Percentiles rank a stretch among this genome's conserved stretches.
Conservation (phyloP, 2,888 invertebrate species). For the Desoria tigrina region DNA sequence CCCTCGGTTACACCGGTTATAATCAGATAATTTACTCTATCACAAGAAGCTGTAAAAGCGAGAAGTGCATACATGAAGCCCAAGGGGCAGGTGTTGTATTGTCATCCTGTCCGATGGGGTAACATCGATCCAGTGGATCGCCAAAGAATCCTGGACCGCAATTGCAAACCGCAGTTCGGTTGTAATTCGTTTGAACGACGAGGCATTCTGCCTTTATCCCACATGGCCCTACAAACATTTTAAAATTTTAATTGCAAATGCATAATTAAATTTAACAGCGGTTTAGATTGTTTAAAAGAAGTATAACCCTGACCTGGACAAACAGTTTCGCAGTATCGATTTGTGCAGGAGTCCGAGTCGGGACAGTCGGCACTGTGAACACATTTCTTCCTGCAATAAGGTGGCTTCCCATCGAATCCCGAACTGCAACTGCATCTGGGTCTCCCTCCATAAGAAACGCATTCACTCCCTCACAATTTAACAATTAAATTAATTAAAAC, state of each 20-base stretch:
- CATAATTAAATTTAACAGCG: background rate
- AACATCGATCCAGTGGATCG: conserved; percentile 34
- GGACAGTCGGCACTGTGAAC: conserved; percentile 24
- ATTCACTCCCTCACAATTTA: conserved; percentile 25
- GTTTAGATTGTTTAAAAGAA: conserved; percentile 2
- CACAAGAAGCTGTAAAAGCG: no score
- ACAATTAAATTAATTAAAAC: background rate
- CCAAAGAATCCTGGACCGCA: conserved; percentile 34
- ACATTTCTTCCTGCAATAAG: conserved; percentile 37
- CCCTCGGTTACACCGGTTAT: no score
- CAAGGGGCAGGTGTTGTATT: conserved; percentile 23
- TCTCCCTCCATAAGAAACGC: conserved; percentile 26
- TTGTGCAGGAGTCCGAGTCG: no score
- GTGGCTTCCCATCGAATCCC: conserved; percentile 37
- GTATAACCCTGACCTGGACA: conserved; percentile 32
- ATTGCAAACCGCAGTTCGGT: conserved; percentile 34
- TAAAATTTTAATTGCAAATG: background rate
- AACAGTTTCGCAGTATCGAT: conserved; percentile 34
- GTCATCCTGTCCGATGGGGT: conserved; percentile 17
- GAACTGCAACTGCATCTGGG: conserved; percentile 29
- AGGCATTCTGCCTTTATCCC: conserved; percentile 35
- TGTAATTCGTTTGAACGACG: conserved; percentile 19
- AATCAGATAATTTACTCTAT: no score
- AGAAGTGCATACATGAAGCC: background rate
- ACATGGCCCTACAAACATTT: conserved; percentile 31